These are phyloP conservation scores for Archocentrus centrarchus DNA, from an alignment of 2,113 vertebrate genomes.

Conservation along the genomic window DNA sequence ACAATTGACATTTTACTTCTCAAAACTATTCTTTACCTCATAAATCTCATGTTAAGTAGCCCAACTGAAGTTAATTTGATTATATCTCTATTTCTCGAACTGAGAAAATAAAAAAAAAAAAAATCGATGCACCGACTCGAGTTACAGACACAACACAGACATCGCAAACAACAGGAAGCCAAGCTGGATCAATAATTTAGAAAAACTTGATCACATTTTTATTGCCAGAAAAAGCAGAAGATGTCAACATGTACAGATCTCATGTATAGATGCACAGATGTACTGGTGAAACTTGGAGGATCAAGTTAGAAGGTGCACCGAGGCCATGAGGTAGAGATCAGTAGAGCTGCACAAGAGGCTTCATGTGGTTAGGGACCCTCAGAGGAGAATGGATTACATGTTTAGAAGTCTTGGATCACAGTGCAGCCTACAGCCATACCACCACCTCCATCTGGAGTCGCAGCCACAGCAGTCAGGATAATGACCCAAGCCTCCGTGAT, in stretches of 20 bases:
- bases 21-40: conserved; percentile 28
- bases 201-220: conserved; percentile 9
- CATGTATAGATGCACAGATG: conserved; percentile 2
- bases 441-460: conserved; percentile 63
- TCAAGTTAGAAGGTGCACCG: conserved; percentile 1
- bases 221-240: conserved; percentile 8
- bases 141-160: conserved; percentile 54
- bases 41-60: conserved; percentile 60
- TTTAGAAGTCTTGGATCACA: conserved; percentile 75
- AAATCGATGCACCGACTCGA: conserved; percentile 68
- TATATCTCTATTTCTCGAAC: conserved; percentile 45
- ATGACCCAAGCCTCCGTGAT: conserved; percentile 57
- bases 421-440: conserved; percentile 66
- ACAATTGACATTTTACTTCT: conserved; percentile 19
- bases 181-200: conserved; percentile 32
- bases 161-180: conserved; percentile 41
- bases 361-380: conserved; percentile 72
- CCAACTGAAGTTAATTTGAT: conserved; percentile 56
- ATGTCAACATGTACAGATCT: conserved; percentile 20
- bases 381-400: conserved; percentile 64
- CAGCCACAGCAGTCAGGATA: conserved; percentile 50
- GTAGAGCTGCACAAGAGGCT: conserved; percentile 61
- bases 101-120: conserved; percentile 63
- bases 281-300: conserved; percentile 24
- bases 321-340: conserved; percentile 59